Base-by-base conservation (phyloP, 2,113 vertebrate genomes). In the Heptranchias perlo region DNA sequence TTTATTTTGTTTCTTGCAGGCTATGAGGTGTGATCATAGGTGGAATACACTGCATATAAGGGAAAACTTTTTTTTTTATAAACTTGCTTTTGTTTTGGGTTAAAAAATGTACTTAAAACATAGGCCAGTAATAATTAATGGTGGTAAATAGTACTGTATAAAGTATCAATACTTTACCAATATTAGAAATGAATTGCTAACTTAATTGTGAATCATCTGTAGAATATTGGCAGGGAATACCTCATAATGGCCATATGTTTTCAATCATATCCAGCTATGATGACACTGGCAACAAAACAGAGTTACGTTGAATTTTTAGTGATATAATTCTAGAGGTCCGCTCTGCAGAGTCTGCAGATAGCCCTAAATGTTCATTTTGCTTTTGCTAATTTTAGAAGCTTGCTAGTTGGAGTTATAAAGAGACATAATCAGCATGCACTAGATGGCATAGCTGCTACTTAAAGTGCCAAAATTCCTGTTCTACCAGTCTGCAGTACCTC, bases 381-480 rank as follows among this genome's bases (percentile, higher is more conserved):
- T 47, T 91, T 69, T 69, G 65, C 94, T 95, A 95, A 69, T 28
- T 95, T 95, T 95, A 95, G 94, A 95, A 95, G 65, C 14, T 52
- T 94, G 84, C 23, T 52, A 52, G 47, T 47, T 47, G 62, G 8
- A 67, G 64, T 94, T 94, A 94, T 49, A 94, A 65, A 94, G 93
- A 47, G 18, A 13, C 25, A n/a, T 67, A 94, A 94, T 95, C 61
- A 65, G 61, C 94, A 69, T 25, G 11, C 21, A 95, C 39, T 49
- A 16, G 62, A 93, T 95, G 64, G 44, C 47, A 69, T 35, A 69
- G 65, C 25, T 52, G 44, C 94, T 52, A 95, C 94, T 95, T 95
- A 95, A 95, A 69, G 73, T 95, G 94, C 64, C 94, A 95, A 95
- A 67, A 94, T 94, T 94, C 93, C 93, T 69, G 62, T 49, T 94